Conservation (phyloP, 2,888 invertebrate genomes). For the Drosophila incognita region DNA sequence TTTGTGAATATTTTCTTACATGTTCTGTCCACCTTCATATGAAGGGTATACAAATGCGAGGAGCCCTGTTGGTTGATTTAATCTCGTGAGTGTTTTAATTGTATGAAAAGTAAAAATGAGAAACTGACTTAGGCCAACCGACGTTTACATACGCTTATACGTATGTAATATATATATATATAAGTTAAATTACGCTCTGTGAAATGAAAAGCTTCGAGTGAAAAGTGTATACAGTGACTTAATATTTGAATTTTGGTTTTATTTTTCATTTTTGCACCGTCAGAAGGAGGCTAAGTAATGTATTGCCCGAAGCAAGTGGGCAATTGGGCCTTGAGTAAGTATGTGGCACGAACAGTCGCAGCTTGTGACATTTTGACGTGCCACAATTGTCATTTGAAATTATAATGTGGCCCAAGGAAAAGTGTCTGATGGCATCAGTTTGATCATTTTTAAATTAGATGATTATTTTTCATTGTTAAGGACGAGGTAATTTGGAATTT, state of each 20-base stretch:
- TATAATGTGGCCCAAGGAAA: conserved; percentile 39
- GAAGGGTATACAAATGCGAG: background rate
- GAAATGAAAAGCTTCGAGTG: background rate
- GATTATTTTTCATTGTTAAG: background rate
- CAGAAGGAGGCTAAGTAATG: background rate
- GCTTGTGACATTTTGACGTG: conserved; percentile 48
- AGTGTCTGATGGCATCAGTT: conserved; percentile 26
- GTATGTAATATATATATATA: too few relatives aligned
- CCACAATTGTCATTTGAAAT: conserved; percentile 58
- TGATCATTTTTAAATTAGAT: conserved; percentile 18
- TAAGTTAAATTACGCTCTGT: too few relatives aligned
- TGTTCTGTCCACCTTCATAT: background rate
- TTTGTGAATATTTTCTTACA: background rate
- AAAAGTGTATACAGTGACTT: background rate
- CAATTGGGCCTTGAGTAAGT: background rate
- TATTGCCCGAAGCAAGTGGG: conserved; percentile 7
- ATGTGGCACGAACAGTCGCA: conserved; percentile 16
- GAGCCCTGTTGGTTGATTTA: background rate
- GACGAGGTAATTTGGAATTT: conserved; percentile 1
- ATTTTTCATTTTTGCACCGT: background rate
- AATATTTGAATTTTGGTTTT: background rate
- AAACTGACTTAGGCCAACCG: background rate
- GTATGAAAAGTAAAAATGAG: background rate
- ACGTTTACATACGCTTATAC: background rate
- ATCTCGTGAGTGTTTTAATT: background rate